Percentiles rank a stretch among this genome's conserved stretches.
phyloP scores from a whole-genome alignment of 2,797 vertebrate genomes.

The Crotalus adamanteus region DNA sequence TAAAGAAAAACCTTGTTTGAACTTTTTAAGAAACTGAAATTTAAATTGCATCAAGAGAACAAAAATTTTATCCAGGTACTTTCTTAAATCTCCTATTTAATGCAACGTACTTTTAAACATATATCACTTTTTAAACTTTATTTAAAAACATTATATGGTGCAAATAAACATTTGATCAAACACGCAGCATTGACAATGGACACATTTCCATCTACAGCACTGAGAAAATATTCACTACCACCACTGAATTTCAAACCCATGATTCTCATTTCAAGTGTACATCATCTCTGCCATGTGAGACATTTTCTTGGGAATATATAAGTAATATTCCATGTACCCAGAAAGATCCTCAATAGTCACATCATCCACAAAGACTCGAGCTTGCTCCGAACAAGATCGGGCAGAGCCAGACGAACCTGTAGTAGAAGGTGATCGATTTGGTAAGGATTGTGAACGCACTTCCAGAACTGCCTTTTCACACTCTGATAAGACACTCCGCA shows the following conservation, averaged over 20 bases:
- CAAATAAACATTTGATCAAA: constrained; percentile 60
- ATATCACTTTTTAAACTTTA: constrained; percentile 57
- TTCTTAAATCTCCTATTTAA: constrained; percentile 47
- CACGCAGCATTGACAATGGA: constrained; percentile 51
- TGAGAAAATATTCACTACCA: constrained; percentile 49
- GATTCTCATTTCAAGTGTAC: constrained; percentile 74
- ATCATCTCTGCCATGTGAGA: constrained; percentile 90
- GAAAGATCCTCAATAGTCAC: constrained; percentile 93
- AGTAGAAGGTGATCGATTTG: constrained; percentile 63
- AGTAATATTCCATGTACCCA: constrained; percentile 89
- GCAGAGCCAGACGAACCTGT: constrained; percentile 62
- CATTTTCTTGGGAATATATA: constrained; percentile 91
- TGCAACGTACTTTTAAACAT: constrained; percentile 59
- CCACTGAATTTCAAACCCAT: constrained; percentile 9
- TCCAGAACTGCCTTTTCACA: constrained; percentile 74
- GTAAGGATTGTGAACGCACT: constrained; percentile 53
- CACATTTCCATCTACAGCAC: constrained; percentile 32
- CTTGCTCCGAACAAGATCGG: constrained; percentile 83
- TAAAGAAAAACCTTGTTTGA: constrained; percentile 39
- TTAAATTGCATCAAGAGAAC: constrained; percentile 38
- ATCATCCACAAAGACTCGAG: constrained; percentile 82
- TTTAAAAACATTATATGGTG: constrained; percentile 62
- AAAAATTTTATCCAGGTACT: constrained; percentile 38
- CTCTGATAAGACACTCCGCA: constrained; percentile 76
- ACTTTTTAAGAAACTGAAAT: constrained; percentile 32